Conservation (phyloP, 1,140 invertebrate genomes). For the Rhynchophorus ferrugineus region DNA sequence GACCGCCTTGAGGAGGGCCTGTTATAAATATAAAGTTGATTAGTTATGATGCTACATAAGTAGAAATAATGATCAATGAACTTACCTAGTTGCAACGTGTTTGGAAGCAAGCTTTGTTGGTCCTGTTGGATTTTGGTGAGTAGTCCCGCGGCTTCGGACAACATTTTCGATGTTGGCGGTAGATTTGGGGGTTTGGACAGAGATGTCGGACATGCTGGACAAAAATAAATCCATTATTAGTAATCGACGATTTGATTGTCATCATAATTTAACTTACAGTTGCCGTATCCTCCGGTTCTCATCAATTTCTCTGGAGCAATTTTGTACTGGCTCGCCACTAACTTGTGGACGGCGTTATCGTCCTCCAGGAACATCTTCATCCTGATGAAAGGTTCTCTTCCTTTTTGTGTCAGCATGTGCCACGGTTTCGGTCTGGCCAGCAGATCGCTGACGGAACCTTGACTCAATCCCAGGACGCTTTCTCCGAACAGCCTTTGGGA, state of each 20-base stretch:
- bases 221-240: constrained; percentile 1
- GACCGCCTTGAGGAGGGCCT: constrained; percentile 35
- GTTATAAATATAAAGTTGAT: not conserved
- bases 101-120: constrained; percentile 45
- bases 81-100: constrained; percentile 43
- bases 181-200: constrained; percentile 57
- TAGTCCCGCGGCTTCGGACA: constrained; percentile 59
- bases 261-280: constrained; percentile 45
- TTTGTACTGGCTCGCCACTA: constrained; percentile 95
- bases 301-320: constrained; percentile 93
- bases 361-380: constrained; percentile 99
- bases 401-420: constrained; percentile 96
- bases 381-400: constrained; percentile 91
- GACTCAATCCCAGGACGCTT: constrained; percentile 91
- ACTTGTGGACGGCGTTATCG: constrained; percentile 92
- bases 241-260: not conserved
- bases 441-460: constrained; percentile 91
- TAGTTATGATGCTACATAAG: not conserved
- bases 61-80: not conserved
- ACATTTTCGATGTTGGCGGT: constrained; percentile 67
- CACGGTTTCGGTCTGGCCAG: constrained; percentile 92
- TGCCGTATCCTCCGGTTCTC: constrained; percentile 87
- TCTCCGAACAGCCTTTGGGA: constrained; percentile 97
- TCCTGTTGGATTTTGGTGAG: constrained; percentile 68
- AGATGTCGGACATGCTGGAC: constrained; percentile 59